Evolutionary conservation across 2,888 invertebrate genomes (phyloP).

Genomic region (Philhelius pedissequus): DNA sequence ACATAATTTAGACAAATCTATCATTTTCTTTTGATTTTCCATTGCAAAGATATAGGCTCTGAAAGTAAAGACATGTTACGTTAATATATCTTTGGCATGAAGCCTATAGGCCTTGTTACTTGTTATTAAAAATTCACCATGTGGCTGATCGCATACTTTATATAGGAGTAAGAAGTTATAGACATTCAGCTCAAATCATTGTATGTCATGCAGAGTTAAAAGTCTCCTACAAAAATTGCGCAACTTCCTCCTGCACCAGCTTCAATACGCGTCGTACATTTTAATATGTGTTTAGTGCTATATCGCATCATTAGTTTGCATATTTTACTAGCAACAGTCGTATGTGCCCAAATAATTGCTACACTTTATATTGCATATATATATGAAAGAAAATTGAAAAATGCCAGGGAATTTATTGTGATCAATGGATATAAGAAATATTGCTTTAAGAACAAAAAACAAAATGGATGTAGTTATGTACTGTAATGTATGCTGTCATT

Average conservation of each 20-base stretch:
- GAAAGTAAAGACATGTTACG: not conserved
- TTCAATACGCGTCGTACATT: not conserved
- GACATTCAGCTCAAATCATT: not conserved
- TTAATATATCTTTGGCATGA: not conserved
- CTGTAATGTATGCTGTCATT: too few species aligned
- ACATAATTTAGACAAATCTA: not conserved
- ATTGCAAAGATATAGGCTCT: not conserved
- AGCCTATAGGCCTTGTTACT: not conserved
- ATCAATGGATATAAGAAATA: too few species aligned
- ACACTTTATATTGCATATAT: too few species aligned
- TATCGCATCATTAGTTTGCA: not conserved
- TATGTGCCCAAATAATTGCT: not conserved
- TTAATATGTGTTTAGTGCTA: not conserved
- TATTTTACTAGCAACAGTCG: not conserved
- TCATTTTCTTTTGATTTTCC: not conserved
- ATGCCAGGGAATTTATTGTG: too few species aligned
- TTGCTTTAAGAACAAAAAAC: too few species aligned
- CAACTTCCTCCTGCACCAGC: slow-evolving; percentile 1
- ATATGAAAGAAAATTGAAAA: too few species aligned
- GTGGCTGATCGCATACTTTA: not conserved
- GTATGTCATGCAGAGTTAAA: not conserved
- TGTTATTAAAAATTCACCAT: not conserved
- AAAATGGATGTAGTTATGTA: too few species aligned
- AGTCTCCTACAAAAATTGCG: not conserved
- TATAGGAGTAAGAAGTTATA: slow-evolving; percentile 2